Base-by-base conservation (phyloP, 2,113 vertebrate genomes). In the Eclectus roratus region DNA sequence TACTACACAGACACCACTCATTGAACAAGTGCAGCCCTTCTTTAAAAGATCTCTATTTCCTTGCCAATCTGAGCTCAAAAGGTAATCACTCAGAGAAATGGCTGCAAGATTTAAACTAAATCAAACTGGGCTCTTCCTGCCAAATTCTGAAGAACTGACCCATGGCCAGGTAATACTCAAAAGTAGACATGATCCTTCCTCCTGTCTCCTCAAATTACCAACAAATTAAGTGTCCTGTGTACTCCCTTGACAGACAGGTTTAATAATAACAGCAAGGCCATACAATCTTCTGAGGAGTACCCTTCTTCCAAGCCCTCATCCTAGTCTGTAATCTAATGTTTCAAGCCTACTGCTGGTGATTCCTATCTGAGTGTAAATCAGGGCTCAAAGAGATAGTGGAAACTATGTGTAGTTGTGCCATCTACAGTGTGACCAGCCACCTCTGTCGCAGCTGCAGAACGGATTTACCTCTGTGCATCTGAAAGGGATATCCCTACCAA, bases 1-100 rank as follows among this genome's bases (percentile, higher is more conserved):
- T 76, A 41, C 78, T 35, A 56, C 80, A 31, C 4, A 11, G 47
- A 18, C 9, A 0, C 52, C 11, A 1, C 13, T 20, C 0, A 0
- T 60, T 19, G 43, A 33, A 24, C 28, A 80, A 69, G 64, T 11
- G 35, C 64, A 77, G 14, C 3, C 68, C 18, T 35, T 56, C 39
- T 29, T 44, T 8, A 70, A 70, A 60, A 65, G 11, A 47, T 50
- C 52, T 35, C 46, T 13, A 1, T 43, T 71, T 80, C 77, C 65
- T 73, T 3, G 0, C 24, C 4, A 9, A 10, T 10, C 53, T 70
- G 52, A 53, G 28, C 73, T 95, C 41, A 49, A 18, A 31, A 52
- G 11, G 29, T 19, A 11, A 56, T 7, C 44, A 4, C 50, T 29
- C 9, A 49, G 33, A 60, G 61, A 71, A 68, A 80, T 2, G 17